Evolutionary conservation across 64 coral and sea anemone species (phyloP).

Genomic region (Orbicella faveolata): DNA sequence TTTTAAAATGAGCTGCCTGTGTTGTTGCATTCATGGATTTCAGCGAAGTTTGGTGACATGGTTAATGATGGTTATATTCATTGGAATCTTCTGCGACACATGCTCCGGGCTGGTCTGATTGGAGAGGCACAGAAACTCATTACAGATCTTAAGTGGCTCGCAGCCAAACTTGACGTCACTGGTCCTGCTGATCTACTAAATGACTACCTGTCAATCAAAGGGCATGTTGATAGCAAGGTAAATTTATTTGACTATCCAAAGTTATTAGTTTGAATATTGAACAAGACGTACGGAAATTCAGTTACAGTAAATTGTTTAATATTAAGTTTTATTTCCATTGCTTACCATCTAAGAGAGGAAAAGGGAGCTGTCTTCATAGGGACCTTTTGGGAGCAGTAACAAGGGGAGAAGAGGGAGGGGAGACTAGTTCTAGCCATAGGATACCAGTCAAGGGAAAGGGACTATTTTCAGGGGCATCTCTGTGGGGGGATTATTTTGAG

Average conservation of each 20-base stretch:
- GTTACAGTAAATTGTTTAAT: too few species aligned
- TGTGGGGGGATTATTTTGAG: too few species aligned
- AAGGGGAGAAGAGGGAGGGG: too few species aligned
- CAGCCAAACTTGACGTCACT: conserved; percentile 67
- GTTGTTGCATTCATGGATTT: neutral
- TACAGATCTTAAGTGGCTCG: conserved; percentile 76
- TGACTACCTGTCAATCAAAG: conserved; percentile 79
- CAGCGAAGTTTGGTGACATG: conserved; percentile 70
- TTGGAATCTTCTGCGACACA: conserved; percentile 86
- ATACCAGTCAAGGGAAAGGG: too few species aligned
- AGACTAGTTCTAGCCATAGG: too few species aligned
- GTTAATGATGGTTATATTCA: conserved; percentile 88
- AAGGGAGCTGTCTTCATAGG: too few species aligned
- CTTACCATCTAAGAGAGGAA: too few species aligned
- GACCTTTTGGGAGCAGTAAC: too few species aligned
- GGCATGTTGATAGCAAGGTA: conserved; percentile 35
- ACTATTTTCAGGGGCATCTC: too few species aligned
- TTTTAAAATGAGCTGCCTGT: neutral
- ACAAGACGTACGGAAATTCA: neutral
- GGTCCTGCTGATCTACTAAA: conserved; percentile 81
- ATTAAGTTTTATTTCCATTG: too few species aligned
- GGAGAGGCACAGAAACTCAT: conserved; percentile 63
- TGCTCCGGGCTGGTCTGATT: conserved; percentile 68
- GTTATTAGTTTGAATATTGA: neutral
- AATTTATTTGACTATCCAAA: neutral